Evolutionary conservation across 2,888 invertebrate species (phyloP), one percentile per base, ranked within the genome.

Genomic region (Ferrisia virgata): DNA sequence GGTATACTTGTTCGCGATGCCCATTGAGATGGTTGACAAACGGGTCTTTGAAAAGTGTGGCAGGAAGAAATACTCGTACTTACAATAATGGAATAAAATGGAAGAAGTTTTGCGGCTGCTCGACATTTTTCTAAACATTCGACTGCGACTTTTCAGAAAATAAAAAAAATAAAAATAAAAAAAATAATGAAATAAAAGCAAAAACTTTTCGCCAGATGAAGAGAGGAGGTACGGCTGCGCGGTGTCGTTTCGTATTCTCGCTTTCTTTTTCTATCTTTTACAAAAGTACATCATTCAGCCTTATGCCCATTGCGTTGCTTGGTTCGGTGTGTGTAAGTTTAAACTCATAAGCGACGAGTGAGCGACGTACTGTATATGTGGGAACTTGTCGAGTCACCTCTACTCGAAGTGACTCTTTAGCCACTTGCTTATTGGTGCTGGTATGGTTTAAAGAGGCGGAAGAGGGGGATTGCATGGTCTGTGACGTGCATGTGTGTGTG

Each of bases 51-150:
- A 72, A 72, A 36, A 33, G 72, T 33, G 5, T 33, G n/a, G 72
- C 33, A 72, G 72, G 72, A 72, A 72, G 36, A 36, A 72, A 36
- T 72, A 72, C 72, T 47, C 47, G 47, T 47, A 47, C 6, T 64
- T 64, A 64, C n/a, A n/a, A n/a, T 64, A 64, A 64, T 64, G 58
- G 58, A 64, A 64, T 64, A 64, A 64, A 64, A 64, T 64, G 58
- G 58, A 64, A 64, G 58, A 64, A 64, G 58, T 64, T 64, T 64
- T 64, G 58, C 25, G 58, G 58, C 58, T 64, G 58, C 58, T 72
- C 72, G 72, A 72, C 72, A 36, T 72, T 72, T 72, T 72, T 72
- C 72, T 33, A 72, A 72, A 72, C 33, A 72, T 72, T 33, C 72
- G 36, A 72, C 33, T 72, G 33, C 72, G 36, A 72, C 33, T 72